Base-by-base conservation (phyloP, 2,113 vertebrate genomes). In the Apaloderma vittatum region DNA sequence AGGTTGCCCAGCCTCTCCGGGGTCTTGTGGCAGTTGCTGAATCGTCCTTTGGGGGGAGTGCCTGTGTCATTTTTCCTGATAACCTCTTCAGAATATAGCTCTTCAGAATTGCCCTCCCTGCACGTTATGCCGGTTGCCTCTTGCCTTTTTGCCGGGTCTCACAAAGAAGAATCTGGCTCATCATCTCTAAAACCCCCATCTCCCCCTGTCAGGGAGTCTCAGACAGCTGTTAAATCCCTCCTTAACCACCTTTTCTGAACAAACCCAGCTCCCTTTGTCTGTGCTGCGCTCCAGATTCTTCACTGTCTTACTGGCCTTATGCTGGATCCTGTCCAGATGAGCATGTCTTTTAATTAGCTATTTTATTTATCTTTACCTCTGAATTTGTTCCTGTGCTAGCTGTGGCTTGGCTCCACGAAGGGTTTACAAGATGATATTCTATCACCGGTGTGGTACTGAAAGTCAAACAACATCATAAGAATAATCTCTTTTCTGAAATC, bases 381-480 rank as follows among this genome's bases (percentile, higher is more conserved):
- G n/a, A 65, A 65, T 79, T 78, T 85, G 12, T 82, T 87, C 43
- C 46, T 48, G 32, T 0, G 0, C 70, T 93, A 54, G 32, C 58
- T 83, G 75, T 66, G 58, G 59, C 58, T 85, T 77, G 73, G 16
- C 36, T 88, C 34, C 80, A 37, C 5, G 0, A 43, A 51, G 34
- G 61, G 77, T 91, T 91, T 85, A 51, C 52, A 71, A 67, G 70
- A 67, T 91, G 87, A 88, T 34, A 34, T 86, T 91, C 59, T 65
- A 61, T 71, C 59, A 66, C 54, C 76, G 43, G 40, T 29, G 46
- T 52, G 49, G n/a, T 26, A 32, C 80, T 37, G 52, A 67, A 95
- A 88, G 57, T 57, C 88, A 68, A 63, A 63, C 45, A 59, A 7
- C 61, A 85, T 26, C 15, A 2, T 9, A 66, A 23, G 59, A 89